Percentiles rank a stretch among this genome's conserved stretches.
Conservation (phyloP, 2,888 invertebrate genomes). For the Thera obeliscata region DNA sequence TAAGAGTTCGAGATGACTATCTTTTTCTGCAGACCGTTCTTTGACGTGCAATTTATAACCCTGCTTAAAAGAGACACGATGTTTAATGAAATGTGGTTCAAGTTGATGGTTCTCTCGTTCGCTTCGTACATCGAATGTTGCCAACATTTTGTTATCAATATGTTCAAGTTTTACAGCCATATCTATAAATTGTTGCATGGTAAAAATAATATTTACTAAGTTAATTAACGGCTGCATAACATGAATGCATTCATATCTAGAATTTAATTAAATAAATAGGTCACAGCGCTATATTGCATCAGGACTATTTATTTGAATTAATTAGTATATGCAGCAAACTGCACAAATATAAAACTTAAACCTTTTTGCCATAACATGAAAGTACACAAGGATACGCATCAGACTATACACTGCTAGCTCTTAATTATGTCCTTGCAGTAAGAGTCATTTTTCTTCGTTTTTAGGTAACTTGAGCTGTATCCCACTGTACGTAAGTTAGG, state of each 20-base stretch:
- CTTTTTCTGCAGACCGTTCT: conserved; percentile 46
- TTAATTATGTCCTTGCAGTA: too few relatives aligned
- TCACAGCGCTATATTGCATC: background rate
- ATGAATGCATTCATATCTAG: conserved; percentile 21
- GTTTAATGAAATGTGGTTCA: background rate
- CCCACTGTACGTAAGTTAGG: too few relatives aligned
- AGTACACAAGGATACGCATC: background rate
- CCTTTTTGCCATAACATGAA: background rate
- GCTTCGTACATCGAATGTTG: background rate
- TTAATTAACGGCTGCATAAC: conserved; percentile 14
- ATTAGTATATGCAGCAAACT: background rate
- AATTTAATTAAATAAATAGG: conserved; percentile 22
- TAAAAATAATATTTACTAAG: conserved; percentile 1
- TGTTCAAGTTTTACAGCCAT: background rate
- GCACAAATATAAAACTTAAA: background rate
- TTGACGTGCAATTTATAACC: conserved; percentile 18
- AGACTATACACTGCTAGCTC: too few relatives aligned
- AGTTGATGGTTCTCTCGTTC: background rate
- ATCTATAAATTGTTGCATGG: background rate
- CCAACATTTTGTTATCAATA: background rate
- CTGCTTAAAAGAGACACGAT: conserved; percentile 1
- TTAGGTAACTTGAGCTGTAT: too few relatives aligned
- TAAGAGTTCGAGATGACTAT: conserved; percentile 46
- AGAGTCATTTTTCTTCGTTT: too few relatives aligned
- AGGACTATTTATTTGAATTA: background rate